Evolutionary conservation across 2,888 invertebrate genomes (phyloP).

Genomic region (Strigamia crassipes): DNA sequence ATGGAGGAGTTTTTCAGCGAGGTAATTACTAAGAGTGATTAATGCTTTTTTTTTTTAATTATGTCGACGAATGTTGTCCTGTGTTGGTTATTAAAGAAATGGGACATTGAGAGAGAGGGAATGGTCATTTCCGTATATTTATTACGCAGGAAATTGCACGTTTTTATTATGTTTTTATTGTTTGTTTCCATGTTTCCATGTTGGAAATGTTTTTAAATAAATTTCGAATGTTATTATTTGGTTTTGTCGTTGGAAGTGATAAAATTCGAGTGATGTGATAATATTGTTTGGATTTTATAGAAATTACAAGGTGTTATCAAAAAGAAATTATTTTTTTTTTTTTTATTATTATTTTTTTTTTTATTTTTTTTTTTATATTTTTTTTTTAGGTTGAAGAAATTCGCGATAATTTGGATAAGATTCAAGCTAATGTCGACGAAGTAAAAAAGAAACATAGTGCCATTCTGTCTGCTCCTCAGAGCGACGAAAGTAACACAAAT

Average conservation of each 20-base stretch:
- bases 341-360: not conserved
- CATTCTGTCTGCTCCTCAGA: slow-evolving; percentile 63
- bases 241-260: not conserved
- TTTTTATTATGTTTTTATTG: slow-evolving; percentile 36
- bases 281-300: not conserved
- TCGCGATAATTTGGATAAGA: slow-evolving; percentile 64
- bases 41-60: not conserved
- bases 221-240: not conserved
- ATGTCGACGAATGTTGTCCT: not conserved
- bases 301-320: not conserved
- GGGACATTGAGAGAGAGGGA: not conserved
- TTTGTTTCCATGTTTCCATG: no score
- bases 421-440: slow-evolving; percentile 65
- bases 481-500: slow-evolving; percentile 61
- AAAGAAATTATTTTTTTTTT: not conserved
- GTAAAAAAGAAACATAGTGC: slow-evolving; percentile 66
- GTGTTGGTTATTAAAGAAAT: not conserved
- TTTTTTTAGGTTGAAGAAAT: slow-evolving; percentile 64
- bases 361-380: slow-evolving; percentile 41
- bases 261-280: not conserved
- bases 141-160: not conserved
- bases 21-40: slow-evolving; percentile 64
- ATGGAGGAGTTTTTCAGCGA: slow-evolving; percentile 99
- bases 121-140: not conserved
- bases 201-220: not conserved